phyloP scores from a whole-genome alignment of 2,888 invertebrate species.

The Habrosyne pyritoides region DNA sequence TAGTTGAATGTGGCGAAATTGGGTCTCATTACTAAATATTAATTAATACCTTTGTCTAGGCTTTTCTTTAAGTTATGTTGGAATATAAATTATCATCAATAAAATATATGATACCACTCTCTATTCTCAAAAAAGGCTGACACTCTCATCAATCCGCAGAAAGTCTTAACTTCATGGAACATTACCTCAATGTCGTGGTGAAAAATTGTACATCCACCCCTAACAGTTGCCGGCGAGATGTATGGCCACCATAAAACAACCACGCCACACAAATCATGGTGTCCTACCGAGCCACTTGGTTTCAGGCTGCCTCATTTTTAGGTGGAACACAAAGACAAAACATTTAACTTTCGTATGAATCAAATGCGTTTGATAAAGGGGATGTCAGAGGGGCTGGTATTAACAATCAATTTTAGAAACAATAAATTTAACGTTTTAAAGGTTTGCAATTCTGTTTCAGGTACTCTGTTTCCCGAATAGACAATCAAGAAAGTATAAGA shows the following conservation, averaged over 20 bases:
- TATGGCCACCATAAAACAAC: slow-evolving; percentile 34
- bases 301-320: background rate
- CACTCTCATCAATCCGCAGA: background rate
- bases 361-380: slow-evolving; percentile 1
- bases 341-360: background rate
- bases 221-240: slow-evolving; percentile 27
- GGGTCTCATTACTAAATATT: too few relatives aligned
- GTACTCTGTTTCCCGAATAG: too few relatives aligned
- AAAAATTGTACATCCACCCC: slow-evolving; percentile 31
- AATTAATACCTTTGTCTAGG: too few relatives aligned
- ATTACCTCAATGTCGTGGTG: background rate
- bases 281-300: slow-evolving; percentile 13
- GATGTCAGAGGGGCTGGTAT: background rate
- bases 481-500: too few relatives aligned
- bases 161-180: background rate
- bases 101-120: background rate
- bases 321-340: background rate
- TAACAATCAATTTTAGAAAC: background rate
- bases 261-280: slow-evolving; percentile 43
- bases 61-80: too few relatives aligned
- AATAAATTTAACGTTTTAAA: background rate
- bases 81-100: too few relatives aligned
- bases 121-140: background rate
- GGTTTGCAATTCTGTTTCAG: background rate
- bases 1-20: too few relatives aligned